phyloP scores from a whole-genome alignment of 2,888 invertebrate species.

The Timema podura region DNA sequence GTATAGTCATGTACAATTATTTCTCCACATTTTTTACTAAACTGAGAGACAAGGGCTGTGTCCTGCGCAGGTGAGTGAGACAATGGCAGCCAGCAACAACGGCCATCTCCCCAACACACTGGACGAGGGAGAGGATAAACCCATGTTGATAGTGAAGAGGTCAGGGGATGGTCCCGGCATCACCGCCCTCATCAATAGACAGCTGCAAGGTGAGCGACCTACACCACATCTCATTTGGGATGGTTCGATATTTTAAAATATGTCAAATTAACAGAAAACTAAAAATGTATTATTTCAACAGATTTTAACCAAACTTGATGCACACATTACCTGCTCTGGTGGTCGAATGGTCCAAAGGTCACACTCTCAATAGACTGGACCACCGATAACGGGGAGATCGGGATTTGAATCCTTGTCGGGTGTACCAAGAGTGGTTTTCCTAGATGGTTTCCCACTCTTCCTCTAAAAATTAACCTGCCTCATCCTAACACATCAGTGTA shows the following conservation, averaged over 20 bases:
- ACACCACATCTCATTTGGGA: not conserved
- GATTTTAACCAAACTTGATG: not conserved
- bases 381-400: too few species aligned
- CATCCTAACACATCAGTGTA: too few species aligned
- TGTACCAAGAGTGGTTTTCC: too few species aligned
- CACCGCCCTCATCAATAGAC: slow-evolving; percentile 70
- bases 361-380: too few species aligned
- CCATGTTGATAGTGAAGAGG: slow-evolving; percentile 73
- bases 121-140: slow-evolving; percentile 62
- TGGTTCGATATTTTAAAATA: slow-evolving; percentile 14
- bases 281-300: not conserved
- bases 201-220: slow-evolving; percentile 63
- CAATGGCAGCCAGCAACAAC: slow-evolving; percentile 63
- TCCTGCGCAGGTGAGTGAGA: slow-evolving; percentile 66
- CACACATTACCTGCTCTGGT: too few species aligned
- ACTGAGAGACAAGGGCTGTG: too few species aligned
- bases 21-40: too few species aligned
- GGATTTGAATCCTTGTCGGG: too few species aligned
- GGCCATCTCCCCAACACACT: slow-evolving; percentile 68
- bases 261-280: not conserved
- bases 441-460: too few species aligned
- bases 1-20: too few species aligned
- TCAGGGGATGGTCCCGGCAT: slow-evolving; percentile 70
- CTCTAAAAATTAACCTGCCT: too few species aligned
- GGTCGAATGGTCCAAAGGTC: too few species aligned